A percentile compares a stretch with the other conserved stretches of the same genome.
Conservation (phyloP, 2,888 invertebrate species). For the Pomacea canaliculata region DNA sequence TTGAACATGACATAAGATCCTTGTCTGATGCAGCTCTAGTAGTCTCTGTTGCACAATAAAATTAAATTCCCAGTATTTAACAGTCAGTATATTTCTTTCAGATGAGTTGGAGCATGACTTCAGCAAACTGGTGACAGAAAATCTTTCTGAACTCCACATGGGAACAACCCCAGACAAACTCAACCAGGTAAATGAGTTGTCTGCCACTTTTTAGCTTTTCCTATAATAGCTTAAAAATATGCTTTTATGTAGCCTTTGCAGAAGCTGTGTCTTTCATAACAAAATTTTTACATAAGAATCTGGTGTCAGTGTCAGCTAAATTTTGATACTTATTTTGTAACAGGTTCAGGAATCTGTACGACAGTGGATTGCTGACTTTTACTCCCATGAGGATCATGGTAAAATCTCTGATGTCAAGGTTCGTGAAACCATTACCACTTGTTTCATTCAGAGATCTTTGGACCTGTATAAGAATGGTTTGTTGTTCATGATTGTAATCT, state of each 20-base stretch:
- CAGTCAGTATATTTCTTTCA: neutral
- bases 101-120: constrained; percentile 63
- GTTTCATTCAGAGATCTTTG: neutral
- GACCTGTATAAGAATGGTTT: neutral
- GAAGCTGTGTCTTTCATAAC: no score
- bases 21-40: no score
- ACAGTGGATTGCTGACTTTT: constrained; percentile 51
- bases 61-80: no score
- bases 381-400: constrained; percentile 41
- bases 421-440: neutral
- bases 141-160: constrained; percentile 57
- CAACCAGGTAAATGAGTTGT: constrained; percentile 71
- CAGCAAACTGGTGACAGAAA: constrained; percentile 54
- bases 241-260: no score
- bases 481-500: no score
- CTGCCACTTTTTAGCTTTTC: no score
- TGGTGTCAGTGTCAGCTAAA: no score
- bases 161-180: constrained; percentile 74
- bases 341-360: constrained; percentile 66
- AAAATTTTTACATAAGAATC: no score
- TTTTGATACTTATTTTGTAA: no score
- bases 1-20: no score
- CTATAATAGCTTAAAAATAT: no score
- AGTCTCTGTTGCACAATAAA: no score
- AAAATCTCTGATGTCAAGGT: constrained; percentile 24